Evolutionary conservation across 1,140 invertebrate species (phyloP).

Genomic region (Eufriesea mexicana): DNA sequence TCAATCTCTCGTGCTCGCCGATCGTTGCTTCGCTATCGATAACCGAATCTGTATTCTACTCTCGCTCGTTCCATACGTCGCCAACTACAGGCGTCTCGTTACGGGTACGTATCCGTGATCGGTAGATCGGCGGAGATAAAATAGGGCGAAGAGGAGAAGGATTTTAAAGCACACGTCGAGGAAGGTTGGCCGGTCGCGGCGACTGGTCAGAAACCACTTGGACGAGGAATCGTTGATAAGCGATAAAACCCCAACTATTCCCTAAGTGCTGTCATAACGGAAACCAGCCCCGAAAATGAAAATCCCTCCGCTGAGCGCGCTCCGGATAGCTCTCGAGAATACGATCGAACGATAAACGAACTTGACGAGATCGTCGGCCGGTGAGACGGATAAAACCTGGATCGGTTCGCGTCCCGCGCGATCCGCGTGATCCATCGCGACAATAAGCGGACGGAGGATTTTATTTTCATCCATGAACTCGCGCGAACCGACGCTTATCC

Average conservation of each 20-base stretch:
- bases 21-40: no score
- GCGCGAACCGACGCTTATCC: not conserved
- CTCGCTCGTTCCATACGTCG: no score
- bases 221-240: conserved; percentile 2
- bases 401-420: not conserved
- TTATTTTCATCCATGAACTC: not conserved
- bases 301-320: not conserved
- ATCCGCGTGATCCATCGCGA: not conserved
- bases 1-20: no score
- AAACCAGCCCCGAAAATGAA: conserved; percentile 1
- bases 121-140: no score
- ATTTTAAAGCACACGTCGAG: no score
- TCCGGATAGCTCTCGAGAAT: not conserved
- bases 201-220: not conserved
- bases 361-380: conserved; percentile 13
- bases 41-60: no score
- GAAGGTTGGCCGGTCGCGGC: no score
- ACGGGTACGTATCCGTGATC: no score
- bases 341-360: conserved; percentile 11
- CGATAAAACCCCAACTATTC: conserved; percentile 12
- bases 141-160: no score
- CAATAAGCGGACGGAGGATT: not conserved
- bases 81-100: no score
- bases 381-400: not conserved
- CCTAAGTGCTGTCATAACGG: not conserved